These are phyloP conservation scores for Rhopalosiphum nymphaeae DNA, from an alignment of 2,888 invertebrate genomes.

Conservation along the genomic window DNA sequence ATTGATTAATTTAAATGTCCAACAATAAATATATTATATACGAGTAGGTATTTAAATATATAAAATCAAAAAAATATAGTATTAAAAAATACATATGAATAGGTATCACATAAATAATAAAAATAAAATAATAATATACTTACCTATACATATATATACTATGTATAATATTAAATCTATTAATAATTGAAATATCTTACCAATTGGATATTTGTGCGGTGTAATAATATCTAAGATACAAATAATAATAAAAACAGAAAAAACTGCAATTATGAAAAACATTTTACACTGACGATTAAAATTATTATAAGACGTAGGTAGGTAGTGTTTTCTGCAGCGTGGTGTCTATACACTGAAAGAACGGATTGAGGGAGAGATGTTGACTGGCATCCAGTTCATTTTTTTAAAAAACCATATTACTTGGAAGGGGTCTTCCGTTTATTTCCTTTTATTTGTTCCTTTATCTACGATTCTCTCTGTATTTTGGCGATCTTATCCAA, in stretches of 20 bases:
- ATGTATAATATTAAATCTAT: background rate
- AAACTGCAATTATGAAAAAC: slow-evolving; percentile 33
- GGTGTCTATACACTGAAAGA: slow-evolving; percentile 52
- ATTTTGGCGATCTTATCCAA: slow-evolving; percentile 65
- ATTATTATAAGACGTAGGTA: slow-evolving; percentile 23
- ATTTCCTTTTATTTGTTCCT: slow-evolving; percentile 59
- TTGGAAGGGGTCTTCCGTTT: slow-evolving; percentile 64
- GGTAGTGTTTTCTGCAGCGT: slow-evolving; percentile 43
- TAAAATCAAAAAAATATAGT: no score
- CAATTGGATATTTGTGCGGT: slow-evolving; percentile 56
- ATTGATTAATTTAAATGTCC: background rate
- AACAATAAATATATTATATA: background rate
- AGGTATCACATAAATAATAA: background rate
- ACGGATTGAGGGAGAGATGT: slow-evolving; percentile 58
- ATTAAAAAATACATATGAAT: background rate
- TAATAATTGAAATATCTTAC: slow-evolving; percentile 47
- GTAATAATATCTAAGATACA: slow-evolving; percentile 54
- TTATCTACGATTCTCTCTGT: slow-evolving; percentile 51
- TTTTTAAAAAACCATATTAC: slow-evolving; percentile 46
- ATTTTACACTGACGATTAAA: slow-evolving; percentile 40
- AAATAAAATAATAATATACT: background rate
- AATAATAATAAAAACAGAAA: slow-evolving; percentile 41
- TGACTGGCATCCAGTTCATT: slow-evolving; percentile 63
- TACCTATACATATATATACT: background rate
- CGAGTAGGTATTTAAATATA: background rate